Conservation (phyloP, 1,140 invertebrate genomes). For the Tigriopus japonicus region DNA sequence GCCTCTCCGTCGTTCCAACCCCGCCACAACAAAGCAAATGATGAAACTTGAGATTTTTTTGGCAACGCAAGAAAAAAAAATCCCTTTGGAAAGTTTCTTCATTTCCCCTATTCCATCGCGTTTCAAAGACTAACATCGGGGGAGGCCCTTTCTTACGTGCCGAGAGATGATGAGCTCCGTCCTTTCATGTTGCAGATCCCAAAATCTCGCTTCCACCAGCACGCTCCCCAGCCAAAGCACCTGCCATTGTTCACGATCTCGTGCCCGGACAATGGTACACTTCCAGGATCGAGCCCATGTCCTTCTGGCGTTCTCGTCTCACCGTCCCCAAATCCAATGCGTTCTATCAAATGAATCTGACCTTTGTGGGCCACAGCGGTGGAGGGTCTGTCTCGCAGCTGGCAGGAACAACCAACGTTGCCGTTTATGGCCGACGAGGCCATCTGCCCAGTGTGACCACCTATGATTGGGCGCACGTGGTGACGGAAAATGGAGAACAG, state of each 20-base stretch:
- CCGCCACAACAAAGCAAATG: no score
- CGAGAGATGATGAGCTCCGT: no score
- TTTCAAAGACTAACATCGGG: no score
- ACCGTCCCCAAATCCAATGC: background rate
- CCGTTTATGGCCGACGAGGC: background rate
- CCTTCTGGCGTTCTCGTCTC: conserved; percentile 3
- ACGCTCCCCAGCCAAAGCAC: no score
- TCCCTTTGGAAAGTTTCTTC: no score
- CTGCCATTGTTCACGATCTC: background rate
- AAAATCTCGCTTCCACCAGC: no score
- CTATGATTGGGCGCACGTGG: conserved; percentile 7
- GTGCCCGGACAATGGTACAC: conserved; percentile 1
- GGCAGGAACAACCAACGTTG: background rate
- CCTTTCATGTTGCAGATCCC: no score
- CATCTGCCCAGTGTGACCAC: conserved; percentile 1
- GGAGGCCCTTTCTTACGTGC: no score
- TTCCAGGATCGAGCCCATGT: conserved; percentile 8
- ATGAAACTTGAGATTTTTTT: no score
- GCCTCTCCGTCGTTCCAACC: no score
- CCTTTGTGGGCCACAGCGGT: background rate
- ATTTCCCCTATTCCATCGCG: no score
- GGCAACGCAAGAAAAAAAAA: no score
- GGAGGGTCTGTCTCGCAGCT: background rate
- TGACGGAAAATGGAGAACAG: background rate
- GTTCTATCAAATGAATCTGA: background rate